Evolutionary conservation across 1,140 invertebrate genomes (phyloP).

Genomic region (Probaryconus sp.): DNA sequence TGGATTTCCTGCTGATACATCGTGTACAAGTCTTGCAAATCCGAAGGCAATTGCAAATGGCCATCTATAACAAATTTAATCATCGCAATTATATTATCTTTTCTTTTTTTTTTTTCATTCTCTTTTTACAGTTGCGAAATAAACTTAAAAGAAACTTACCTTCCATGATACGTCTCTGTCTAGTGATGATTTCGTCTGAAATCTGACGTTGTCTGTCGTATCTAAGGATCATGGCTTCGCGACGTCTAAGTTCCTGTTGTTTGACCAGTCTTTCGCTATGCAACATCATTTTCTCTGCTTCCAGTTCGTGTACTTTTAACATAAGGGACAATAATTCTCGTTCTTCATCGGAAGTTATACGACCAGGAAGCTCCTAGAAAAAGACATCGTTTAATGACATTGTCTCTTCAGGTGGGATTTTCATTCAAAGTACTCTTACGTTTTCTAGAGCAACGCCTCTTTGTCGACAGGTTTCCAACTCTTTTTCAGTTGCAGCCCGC

Average conservation of each 20-base stretch:
- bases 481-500: constrained; percentile 85
- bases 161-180: constrained; percentile 91
- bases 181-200: constrained; percentile 94
- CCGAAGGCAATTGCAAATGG: constrained; percentile 84
- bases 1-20: constrained; percentile 92
- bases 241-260: constrained; percentile 89
- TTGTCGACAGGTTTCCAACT: constrained; percentile 86
- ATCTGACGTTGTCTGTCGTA: constrained; percentile 90
- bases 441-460: constrained; percentile 88
- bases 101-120: constrained; percentile 1
- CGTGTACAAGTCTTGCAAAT: constrained; percentile 90
- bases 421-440: constrained; percentile 77
- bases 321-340: constrained; percentile 90
- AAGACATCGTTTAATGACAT: constrained; percentile 1
- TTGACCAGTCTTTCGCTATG: constrained; percentile 90
- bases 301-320: constrained; percentile 92
- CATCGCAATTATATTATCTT: constrained; percentile 2
- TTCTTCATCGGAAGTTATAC: constrained; percentile 91
- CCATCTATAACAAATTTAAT: constrained; percentile 78
- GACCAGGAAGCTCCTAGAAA: constrained; percentile 86
- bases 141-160: constrained; percentile 77
- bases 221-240: constrained; percentile 90
- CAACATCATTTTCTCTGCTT: constrained; percentile 94
- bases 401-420: no score
- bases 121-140: no score